These are phyloP conservation scores for Beroe forskalii DNA, from an alignment of 37 sponge, comb jelly and placozoan genomes.

Conservation along the genomic window DNA sequence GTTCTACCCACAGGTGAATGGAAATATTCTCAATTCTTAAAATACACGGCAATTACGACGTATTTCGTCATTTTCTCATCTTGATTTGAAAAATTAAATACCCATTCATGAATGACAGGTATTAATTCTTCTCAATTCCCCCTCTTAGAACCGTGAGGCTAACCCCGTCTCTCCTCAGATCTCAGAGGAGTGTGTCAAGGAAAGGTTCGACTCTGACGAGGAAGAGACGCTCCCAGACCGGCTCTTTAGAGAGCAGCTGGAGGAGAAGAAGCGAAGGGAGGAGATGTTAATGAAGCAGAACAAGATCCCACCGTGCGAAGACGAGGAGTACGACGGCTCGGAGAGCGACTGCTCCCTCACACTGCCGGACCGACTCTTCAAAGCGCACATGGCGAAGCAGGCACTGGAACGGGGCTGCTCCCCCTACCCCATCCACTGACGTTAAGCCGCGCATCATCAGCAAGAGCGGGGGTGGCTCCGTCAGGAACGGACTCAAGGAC, in stretches of 20 bases:
- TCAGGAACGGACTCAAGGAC: conserved; percentile 64
- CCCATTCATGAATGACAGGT: no score
- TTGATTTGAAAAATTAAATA: no score
- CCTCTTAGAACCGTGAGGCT: not conserved
- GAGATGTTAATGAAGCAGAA: not conserved
- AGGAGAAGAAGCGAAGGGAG: conserved; percentile 4
- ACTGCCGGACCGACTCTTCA: conserved; percentile 38
- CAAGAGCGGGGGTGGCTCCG: conserved; percentile 10
- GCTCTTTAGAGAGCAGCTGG: conserved; percentile 25
- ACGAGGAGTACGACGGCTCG: not conserved
- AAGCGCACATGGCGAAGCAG: conserved; percentile 56
- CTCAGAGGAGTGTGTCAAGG: not conserved
- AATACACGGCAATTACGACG: no score
- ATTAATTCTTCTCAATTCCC: not conserved
- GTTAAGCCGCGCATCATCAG: conserved; percentile 33
- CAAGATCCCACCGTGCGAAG: not conserved
- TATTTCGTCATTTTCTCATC: no score
- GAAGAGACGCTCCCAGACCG: conserved; percentile 52
- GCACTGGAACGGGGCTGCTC: not conserved
- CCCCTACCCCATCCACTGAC: not conserved
- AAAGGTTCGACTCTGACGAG: conserved; percentile 23
- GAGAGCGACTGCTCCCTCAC: conserved; percentile 1
- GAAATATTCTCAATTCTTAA: no score
- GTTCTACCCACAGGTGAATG: not conserved
- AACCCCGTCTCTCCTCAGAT: conserved; percentile 8